These are phyloP conservation scores for Nothobranchius furzeri DNA, from an alignment of 2,113 vertebrate species.

Conservation along the genomic window DNA sequence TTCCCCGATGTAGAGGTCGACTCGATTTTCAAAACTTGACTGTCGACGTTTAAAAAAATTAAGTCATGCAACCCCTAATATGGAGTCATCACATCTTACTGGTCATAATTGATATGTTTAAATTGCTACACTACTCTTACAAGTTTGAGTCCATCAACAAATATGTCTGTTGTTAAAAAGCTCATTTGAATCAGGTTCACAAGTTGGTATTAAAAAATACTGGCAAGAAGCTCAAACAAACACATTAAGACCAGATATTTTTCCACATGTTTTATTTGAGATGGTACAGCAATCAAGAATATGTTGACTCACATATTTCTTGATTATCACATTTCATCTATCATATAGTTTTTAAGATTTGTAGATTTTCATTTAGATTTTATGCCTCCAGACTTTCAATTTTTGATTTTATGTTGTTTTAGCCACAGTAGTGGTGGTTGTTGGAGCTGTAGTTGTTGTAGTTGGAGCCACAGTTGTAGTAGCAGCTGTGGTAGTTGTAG, in stretches of 20 bases:
- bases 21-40: too few species aligned
- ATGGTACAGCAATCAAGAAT: not conserved
- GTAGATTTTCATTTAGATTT: not conserved
- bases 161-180: too few species aligned
- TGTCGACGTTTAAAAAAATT: too few species aligned
- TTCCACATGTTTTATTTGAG: slow-evolving; percentile 3
- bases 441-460: not conserved
- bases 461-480: not conserved
- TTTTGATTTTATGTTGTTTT: not conserved
- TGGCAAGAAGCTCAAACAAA: not conserved
- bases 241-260: not conserved
- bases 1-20: too few species aligned
- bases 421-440: not conserved
- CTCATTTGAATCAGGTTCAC: too few species aligned
- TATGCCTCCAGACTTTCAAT: not conserved
- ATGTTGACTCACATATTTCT: not conserved
- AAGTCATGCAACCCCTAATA: too few species aligned
- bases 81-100: too few species aligned
- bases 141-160: too few species aligned
- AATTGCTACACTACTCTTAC: too few species aligned
- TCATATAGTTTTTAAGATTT: too few species aligned
- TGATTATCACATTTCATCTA: too few species aligned
- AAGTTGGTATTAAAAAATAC: not conserved
- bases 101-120: too few species aligned
- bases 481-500: not conserved